Evolutionary conservation across 1,140 invertebrate genomes (phyloP).

Genomic region (Macrocentrus cingulum): DNA sequence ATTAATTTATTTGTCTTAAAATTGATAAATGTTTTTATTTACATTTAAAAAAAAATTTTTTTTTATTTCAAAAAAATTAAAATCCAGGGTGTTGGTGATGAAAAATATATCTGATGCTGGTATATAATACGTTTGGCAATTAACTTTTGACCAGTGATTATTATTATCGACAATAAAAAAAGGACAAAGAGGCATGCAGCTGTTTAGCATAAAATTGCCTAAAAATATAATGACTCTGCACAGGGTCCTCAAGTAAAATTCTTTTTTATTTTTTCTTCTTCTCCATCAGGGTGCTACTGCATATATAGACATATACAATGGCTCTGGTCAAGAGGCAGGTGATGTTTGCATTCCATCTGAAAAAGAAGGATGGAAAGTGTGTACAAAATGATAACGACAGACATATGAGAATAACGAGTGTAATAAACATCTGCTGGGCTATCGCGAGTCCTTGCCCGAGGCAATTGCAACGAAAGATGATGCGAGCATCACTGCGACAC

Average conservation of each 20-base stretch:
- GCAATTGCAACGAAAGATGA: not conserved
- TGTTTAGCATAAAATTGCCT: slow-evolving; percentile 44
- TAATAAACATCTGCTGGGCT: not conserved
- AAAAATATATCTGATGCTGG: too few relatives aligned
- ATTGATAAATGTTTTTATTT: too few relatives aligned
- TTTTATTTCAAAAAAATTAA: too few relatives aligned
- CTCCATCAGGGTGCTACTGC: too few relatives aligned
- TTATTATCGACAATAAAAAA: slow-evolving; percentile 16
- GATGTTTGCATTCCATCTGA: not conserved
- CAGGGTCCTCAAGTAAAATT: not conserved
- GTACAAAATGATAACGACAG: not conserved
- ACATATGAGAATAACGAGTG: not conserved
- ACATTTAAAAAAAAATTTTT: too few relatives aligned
- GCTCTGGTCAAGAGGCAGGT: not conserved
- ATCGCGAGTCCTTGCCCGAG: not conserved
- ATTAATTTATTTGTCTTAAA: too few relatives aligned
- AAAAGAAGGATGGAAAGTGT: not conserved
- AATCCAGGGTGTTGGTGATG: too few relatives aligned
- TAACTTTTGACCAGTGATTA: not conserved
- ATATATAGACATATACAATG: too few relatives aligned
- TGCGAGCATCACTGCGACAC: too few relatives aligned
- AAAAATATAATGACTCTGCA: slow-evolving; percentile 36
- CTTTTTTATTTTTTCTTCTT: slow-evolving; percentile 22
- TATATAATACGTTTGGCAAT: too few relatives aligned
- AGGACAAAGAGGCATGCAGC: slow-evolving; percentile 27